Evolutionary conservation across 2,113 vertebrate genomes (phyloP).

Genomic region (Porphyrio hochstetteri): DNA sequence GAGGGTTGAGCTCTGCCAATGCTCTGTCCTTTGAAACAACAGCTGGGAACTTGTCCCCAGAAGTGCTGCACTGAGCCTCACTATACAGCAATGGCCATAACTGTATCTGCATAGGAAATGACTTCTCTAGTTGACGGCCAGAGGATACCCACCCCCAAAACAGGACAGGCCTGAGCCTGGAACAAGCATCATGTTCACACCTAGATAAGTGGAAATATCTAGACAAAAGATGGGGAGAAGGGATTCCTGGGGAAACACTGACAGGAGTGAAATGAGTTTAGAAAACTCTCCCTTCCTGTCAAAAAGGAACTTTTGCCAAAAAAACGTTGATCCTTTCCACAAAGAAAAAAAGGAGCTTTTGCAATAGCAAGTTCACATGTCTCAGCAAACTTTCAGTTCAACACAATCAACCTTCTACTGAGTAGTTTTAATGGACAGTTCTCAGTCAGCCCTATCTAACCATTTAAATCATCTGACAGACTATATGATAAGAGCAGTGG

Average conservation of each 20-base stretch:
- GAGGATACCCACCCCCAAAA: background rate
- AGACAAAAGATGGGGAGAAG: background rate
- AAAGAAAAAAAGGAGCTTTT: background rate
- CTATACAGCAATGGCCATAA: background rate
- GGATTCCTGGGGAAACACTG: background rate
- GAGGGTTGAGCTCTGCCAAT: background rate
- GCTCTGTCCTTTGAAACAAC: background rate
- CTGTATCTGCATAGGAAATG: background rate
- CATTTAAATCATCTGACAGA: background rate
- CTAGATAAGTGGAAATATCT: background rate
- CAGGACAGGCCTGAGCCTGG: background rate
- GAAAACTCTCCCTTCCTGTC: background rate
- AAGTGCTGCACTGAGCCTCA: background rate
- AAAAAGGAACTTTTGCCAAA: background rate
- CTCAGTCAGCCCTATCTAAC: background rate
- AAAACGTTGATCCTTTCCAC: background rate
- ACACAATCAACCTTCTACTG: background rate
- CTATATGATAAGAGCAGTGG: background rate
- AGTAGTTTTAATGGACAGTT: background rate
- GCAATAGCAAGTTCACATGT: background rate
- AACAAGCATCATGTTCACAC: background rate
- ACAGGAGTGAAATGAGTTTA: background rate
- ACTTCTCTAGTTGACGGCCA: background rate
- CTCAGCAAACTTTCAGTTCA: background rate
- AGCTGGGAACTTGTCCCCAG: background rate